Evolutionary conservation across 2,888 invertebrate species (phyloP), one percentile per base, ranked within the genome.

Genomic region (Apamea anceps): DNA sequence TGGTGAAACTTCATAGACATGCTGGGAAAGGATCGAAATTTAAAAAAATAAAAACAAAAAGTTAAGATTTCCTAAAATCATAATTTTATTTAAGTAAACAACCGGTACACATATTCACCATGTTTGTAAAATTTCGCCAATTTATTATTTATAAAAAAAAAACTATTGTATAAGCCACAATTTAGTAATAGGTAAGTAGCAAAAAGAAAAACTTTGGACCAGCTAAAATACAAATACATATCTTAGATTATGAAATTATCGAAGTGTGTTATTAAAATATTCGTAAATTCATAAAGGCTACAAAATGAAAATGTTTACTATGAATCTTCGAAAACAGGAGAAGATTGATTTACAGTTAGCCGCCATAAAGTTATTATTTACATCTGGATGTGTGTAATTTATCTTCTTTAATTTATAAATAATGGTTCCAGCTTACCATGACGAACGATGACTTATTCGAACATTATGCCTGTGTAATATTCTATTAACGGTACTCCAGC

Each of bases 371-470:
- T 72, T 82, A 82, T 78, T 82, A 84, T 87, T 84, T 84, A 81
- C 42, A 84, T 82, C 73, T 85, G 72, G 77, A 78, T 79, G 72
- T 76, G 72, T 71, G 74, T 80, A 75, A 86, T 90, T 84, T 81
- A 87, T 90, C 81, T 75, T 85, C 63, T 85, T 85, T 88, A 87
- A 87, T 87, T 85, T 79, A 85, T 87, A 81, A 88, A 87, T 89
- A 87, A 90, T 92, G 79, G 75, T 76, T 68, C 79, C 73, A 72
- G 72, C 72, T 74, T 68, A 88, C 92, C 94, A 91, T 95, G 94
- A 95, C 95, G 91, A 93, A 95, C 90, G 91, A 92, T 94, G 94
- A 95, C 92, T 94, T 94, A 95, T 95, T 92, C 82, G 90, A 88
- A 88, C 90, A 94, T 94, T 94, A 94, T 91, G 91, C 90, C 90